Evolutionary conservation across 2,797 vertebrate genomes (phyloP).

Genomic region (Arnoldichthys spilopterus): DNA sequence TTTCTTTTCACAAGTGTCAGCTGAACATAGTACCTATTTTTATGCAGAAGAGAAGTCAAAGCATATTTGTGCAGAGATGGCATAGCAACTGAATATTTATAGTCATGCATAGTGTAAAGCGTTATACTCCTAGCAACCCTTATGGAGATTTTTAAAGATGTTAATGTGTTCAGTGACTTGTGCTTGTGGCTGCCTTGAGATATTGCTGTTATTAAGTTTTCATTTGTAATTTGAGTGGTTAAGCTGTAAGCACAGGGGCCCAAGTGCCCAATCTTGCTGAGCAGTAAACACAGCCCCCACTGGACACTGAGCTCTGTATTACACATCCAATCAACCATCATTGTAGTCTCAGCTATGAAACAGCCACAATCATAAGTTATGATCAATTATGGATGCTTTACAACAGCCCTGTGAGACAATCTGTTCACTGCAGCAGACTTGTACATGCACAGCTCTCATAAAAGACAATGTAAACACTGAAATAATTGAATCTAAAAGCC

Average conservation of each 20-base stretch:
- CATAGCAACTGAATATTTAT: conserved; percentile 21
- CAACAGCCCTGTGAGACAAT: conserved; percentile 27
- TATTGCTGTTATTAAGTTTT: conserved; percentile 58
- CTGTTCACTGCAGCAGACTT: conserved; percentile 13
- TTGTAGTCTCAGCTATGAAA: background rate
- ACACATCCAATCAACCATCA: conserved; percentile 37
- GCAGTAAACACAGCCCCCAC: conserved; percentile 6
- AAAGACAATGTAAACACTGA: conserved; percentile 12
- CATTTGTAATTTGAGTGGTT: conserved; percentile 36
- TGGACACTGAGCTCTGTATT: conserved; percentile 23
- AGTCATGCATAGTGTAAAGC: conserved; percentile 29
- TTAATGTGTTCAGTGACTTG: conserved; percentile 38
- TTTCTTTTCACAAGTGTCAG: background rate
- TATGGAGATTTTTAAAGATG: conserved; percentile 43
- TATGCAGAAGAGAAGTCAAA: conserved; percentile 4
- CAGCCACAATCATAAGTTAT: conserved; percentile 36
- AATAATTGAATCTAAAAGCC: conserved; percentile 18
- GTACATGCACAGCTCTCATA: background rate
- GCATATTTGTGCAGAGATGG: background rate
- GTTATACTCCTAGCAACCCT: conserved; percentile 42
- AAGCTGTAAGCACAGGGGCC: conserved; percentile 20
- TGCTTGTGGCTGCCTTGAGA: conserved; percentile 36
- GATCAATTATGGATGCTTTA: conserved; percentile 42
- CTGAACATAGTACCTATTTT: conserved; percentile 12
- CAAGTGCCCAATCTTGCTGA: conserved; percentile 34